Conservation (phyloP, 2,113 vertebrate genomes). For the Nerophis lumbriciformis region DNA sequence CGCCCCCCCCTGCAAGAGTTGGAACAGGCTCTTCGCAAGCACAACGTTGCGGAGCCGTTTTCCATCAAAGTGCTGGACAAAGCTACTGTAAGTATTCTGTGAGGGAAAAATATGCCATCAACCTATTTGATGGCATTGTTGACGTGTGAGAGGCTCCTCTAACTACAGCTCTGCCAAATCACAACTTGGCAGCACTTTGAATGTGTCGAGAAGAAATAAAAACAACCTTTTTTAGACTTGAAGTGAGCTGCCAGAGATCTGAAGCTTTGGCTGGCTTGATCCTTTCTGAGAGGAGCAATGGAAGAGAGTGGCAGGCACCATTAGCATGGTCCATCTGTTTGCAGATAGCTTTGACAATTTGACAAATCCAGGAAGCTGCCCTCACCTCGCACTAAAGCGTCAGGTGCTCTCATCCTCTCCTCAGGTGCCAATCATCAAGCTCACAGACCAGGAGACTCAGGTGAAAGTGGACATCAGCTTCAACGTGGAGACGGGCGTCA, state of each 20-base stretch:
- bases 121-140: background rate
- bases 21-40: slow-evolving; percentile 91
- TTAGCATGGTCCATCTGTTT: slow-evolving; percentile 38
- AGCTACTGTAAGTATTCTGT: slow-evolving; percentile 81
- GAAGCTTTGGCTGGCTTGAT: slow-evolving; percentile 22
- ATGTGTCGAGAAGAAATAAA: slow-evolving; percentile 4
- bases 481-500: slow-evolving; percentile 95
- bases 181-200: slow-evolving; percentile 13
- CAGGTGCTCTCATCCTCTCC: background rate
- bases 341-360: background rate
- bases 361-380: background rate
- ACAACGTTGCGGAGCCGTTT: slow-evolving; percentile 87
- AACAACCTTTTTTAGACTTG: slow-evolving; percentile 1
- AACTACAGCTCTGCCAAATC: slow-evolving; percentile 13
- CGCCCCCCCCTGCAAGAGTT: slow-evolving; percentile 87
- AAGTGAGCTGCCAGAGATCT: slow-evolving; percentile 1
- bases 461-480: slow-evolving; percentile 99
- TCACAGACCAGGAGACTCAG: slow-evolving; percentile 95
- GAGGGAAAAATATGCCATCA: background rate
- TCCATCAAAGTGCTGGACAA: slow-evolving; percentile 99
- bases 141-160: slow-evolving; percentile 2
- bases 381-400: background rate
- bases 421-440: slow-evolving; percentile 97
- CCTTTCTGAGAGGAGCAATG: slow-evolving; percentile 6
- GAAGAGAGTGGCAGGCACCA: background rate